These are phyloP conservation scores for Zaprionus ghesquierei DNA, from an alignment of 1,140 invertebrate species.

Conservation along the genomic window DNA sequence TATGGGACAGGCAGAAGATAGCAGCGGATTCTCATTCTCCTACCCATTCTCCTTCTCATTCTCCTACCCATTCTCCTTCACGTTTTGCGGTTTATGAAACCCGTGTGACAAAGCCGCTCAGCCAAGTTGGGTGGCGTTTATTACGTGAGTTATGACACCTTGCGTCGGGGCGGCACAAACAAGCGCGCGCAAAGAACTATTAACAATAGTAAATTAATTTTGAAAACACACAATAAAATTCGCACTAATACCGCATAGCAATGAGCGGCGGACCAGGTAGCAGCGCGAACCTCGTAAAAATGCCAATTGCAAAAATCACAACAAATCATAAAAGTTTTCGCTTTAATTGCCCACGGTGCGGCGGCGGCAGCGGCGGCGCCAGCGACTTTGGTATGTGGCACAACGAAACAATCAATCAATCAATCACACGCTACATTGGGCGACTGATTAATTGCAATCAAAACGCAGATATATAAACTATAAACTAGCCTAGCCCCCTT, in stretches of 20 bases:
- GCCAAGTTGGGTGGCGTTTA: constrained; percentile 62
- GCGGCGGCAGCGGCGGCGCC: constrained; percentile 18
- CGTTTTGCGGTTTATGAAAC: constrained; percentile 54
- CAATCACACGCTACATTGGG: constrained; percentile 21
- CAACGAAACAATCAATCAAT: constrained; percentile 52
- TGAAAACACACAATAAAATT: constrained; percentile 66
- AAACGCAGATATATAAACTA: no score
- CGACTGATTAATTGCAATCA: not conserved
- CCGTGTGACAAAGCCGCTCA: constrained; percentile 63
- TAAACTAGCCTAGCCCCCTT: no score
- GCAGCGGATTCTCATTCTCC: constrained; percentile 2
- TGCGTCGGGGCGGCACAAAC: constrained; percentile 1
- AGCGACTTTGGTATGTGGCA: constrained; percentile 34
- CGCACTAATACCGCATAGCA: constrained; percentile 64
- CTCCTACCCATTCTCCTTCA: constrained; percentile 5
- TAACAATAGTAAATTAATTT: constrained; percentile 71
- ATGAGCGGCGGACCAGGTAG: constrained; percentile 58
- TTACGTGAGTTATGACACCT: constrained; percentile 74
- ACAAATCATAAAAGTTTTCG: constrained; percentile 78
- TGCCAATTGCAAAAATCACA: constrained; percentile 73
- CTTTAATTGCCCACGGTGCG: constrained; percentile 61
- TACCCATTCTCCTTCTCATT: not conserved
- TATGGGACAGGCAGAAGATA: constrained; percentile 66
- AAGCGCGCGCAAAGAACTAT: constrained; percentile 50
- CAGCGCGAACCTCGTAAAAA: constrained; percentile 63